phyloP scores from a whole-genome alignment of 1,140 invertebrate species.

The Paraescarpia echinospica region DNA sequence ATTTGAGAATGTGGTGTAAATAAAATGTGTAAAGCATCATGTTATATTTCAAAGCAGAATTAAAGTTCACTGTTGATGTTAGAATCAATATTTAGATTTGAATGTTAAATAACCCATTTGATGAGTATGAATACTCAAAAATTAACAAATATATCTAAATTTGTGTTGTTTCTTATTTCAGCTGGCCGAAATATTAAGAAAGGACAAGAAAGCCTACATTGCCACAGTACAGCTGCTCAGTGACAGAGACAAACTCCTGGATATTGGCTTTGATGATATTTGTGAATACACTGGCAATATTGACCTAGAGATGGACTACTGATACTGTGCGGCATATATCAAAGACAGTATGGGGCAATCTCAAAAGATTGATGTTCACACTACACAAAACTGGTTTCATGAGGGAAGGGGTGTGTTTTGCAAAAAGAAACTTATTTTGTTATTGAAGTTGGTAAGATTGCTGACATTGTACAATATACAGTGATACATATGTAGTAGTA shows the following conservation, averaged over 20 bases:
- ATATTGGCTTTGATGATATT: constrained; percentile 43
- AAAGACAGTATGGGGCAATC: background rate
- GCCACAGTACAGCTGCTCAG: constrained; percentile 40
- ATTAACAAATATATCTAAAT: background rate
- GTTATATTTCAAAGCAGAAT: too few species aligned
- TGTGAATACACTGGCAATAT: constrained; percentile 42
- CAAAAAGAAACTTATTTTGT: too few species aligned
- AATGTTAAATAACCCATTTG: background rate
- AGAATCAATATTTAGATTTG: background rate
- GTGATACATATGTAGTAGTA: too few species aligned
- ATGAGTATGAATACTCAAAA: background rate
- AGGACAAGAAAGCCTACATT: constrained; percentile 33
- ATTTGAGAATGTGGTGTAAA: too few species aligned
- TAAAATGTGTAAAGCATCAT: too few species aligned
- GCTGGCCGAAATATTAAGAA: constrained; percentile 30
- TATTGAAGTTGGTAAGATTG: too few species aligned
- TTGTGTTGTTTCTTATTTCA: constrained; percentile 13
- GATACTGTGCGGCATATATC: background rate
- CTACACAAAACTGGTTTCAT: too few species aligned
- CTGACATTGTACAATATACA: too few species aligned
- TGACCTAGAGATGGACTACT: background rate
- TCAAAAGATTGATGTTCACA: too few species aligned
- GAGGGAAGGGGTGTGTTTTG: too few species aligned
- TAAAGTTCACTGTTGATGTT: background rate
- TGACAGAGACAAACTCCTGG: constrained; percentile 34